Evolutionary conservation across 2,113 vertebrate genomes (phyloP), one percentile per base, ranked within the genome.

Genomic region (Vidua chalybeata): DNA sequence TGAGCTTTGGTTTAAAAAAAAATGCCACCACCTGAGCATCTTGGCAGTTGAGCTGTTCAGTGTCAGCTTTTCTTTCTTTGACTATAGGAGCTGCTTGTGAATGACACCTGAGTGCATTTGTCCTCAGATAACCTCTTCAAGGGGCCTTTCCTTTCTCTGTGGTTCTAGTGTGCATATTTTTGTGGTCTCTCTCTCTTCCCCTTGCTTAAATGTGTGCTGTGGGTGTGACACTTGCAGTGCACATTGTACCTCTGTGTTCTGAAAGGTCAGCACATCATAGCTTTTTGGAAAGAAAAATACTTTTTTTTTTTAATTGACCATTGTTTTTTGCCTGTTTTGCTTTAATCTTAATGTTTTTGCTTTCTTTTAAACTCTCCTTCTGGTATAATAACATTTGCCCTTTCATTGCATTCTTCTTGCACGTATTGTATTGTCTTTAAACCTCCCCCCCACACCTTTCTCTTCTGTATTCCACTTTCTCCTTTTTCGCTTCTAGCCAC

Each of bases 401-500:
- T 46, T 89, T 59, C 10, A 12, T 41, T 54, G 22, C 0, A 0
- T 54, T 86, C 35, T 76, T 73, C 17, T 74, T 1, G 2, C 4
- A 7, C 7, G 7, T 46, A 20, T 28, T 59, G 26, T 35, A 13
- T 5, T 20, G 12, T 41, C 9, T 54, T 61, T 59, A 45, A 79
- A 20, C 26, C 22, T 43, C 31, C 13, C 31, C 24, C 5, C 8
- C 8, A 9, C 8, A 14, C 11, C 12, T 37, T 87, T 55, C 35
- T 87, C 15, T 43, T 68, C 43, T 68, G 4, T 64, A 61, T 89
- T 91, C 27, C 9, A 21, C n/a, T 78, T 8, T 87, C 30, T 91
- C 9, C 24, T 35, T 11, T 72, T 77, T 88, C 37, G 64, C 16
- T 76, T 74, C 35, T 15, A 66, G 74, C 62, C 45, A 54, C 10